phyloP scores from a whole-genome alignment of 2,888 invertebrate species.

The Pheosia gnoma region DNA sequence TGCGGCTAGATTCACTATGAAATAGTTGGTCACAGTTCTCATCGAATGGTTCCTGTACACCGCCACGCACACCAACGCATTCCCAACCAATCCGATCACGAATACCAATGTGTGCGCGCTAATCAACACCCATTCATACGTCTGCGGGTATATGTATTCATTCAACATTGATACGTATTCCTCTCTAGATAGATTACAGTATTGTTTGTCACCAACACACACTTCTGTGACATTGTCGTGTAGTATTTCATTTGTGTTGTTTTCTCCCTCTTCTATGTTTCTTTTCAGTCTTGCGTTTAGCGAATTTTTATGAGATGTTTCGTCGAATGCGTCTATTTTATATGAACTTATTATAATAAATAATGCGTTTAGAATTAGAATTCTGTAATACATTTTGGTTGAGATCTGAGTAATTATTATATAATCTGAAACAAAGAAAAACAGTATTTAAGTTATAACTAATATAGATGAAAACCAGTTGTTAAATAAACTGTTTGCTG shows the following conservation, averaged over 20 bases:
- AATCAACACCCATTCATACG: slow-evolving; percentile 91
- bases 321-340: slow-evolving; percentile 5
- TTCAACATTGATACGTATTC: slow-evolving; percentile 85
- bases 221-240: slow-evolving; percentile 41
- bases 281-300: slow-evolving; percentile 6
- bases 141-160: slow-evolving; percentile 87
- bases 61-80: slow-evolving; percentile 93
- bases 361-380: slow-evolving; percentile 8
- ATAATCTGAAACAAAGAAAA: slow-evolving; percentile 30
- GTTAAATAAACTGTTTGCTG: no score
- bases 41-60: slow-evolving; percentile 94
- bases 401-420: background rate
- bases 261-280: slow-evolving; percentile 6
- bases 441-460: no score
- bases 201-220: slow-evolving; percentile 71
- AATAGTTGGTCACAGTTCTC: slow-evolving; percentile 97
- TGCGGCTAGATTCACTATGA: slow-evolving; percentile 94
- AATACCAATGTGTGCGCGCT: slow-evolving; percentile 90
- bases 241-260: background rate
- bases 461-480: no score
- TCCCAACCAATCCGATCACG: slow-evolving; percentile 91
- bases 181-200: slow-evolving; percentile 79
- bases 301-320: background rate
- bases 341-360: slow-evolving; percentile 3
- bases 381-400: slow-evolving; percentile 16